These are phyloP conservation scores for Yponomeuta malinellus DNA, from an alignment of 2,888 invertebrate genomes.

Conservation along the genomic window DNA sequence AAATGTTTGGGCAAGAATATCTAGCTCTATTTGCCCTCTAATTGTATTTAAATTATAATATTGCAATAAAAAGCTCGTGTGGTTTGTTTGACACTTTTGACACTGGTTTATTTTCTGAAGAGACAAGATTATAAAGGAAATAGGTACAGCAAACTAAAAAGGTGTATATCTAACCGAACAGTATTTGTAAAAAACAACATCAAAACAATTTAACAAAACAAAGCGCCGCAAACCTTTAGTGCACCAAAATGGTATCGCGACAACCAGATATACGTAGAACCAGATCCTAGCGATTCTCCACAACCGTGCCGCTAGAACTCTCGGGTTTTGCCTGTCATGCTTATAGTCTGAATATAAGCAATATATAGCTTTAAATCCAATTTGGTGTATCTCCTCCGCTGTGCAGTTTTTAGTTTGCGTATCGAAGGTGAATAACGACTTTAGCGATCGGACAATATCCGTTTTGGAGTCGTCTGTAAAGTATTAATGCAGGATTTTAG, in stretches of 20 bases:
- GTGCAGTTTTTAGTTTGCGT: slow-evolving; percentile 54
- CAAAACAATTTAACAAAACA: background rate
- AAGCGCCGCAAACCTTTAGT: slow-evolving; percentile 39
- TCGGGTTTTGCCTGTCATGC: slow-evolving; percentile 23
- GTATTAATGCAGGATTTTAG: background rate
- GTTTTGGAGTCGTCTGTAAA: slow-evolving; percentile 5
- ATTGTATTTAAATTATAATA: too few relatives aligned
- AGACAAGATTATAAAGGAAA: too few relatives aligned
- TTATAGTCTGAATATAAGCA: slow-evolving; percentile 28
- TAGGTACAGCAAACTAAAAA: too few relatives aligned
- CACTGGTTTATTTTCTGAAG: too few relatives aligned
- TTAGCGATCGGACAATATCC: slow-evolving; percentile 1
- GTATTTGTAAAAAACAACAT: background rate
- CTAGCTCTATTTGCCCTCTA: too few relatives aligned
- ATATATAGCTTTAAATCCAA: slow-evolving; percentile 41
- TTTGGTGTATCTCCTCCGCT: slow-evolving; percentile 50
- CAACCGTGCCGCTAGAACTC: slow-evolving; percentile 25
- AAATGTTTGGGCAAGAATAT: too few relatives aligned
- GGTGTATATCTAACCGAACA: too few relatives aligned
- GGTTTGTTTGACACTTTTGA: too few relatives aligned
- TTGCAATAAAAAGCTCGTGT: too few relatives aligned
- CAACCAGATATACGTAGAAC: slow-evolving; percentile 39
- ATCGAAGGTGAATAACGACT: slow-evolving; percentile 13
- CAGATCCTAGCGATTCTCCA: slow-evolving; percentile 43
- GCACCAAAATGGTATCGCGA: slow-evolving; percentile 58